phyloP scores from a whole-genome alignment of 2,113 vertebrate genomes.

The Gobio gobio region DNA sequence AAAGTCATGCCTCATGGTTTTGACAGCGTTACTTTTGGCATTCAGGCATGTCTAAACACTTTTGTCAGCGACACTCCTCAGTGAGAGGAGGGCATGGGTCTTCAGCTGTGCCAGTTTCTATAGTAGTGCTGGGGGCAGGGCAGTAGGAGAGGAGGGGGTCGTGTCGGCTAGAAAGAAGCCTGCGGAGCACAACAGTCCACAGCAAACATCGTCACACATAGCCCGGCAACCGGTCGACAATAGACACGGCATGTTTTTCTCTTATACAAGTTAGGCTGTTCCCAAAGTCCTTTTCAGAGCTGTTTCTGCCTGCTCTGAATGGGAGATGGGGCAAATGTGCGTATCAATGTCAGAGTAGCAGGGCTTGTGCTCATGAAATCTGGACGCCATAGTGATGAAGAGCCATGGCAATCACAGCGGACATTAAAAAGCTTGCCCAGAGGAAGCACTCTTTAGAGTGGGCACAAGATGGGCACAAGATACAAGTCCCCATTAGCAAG shows the following conservation, averaged over 20 bases:
- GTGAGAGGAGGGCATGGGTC: constrained; percentile 47
- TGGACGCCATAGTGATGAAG: constrained; percentile 55
- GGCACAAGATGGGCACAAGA: constrained; percentile 29
- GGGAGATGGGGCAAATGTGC: constrained; percentile 22
- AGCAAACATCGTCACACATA: constrained; percentile 47
- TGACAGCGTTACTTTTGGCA: constrained; percentile 42
- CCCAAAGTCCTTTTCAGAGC: constrained; percentile 14
- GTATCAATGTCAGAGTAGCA: constrained; percentile 52
- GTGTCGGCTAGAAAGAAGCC: constrained; percentile 2
- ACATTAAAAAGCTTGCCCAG: constrained; percentile 37
- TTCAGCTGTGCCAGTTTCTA: constrained; percentile 55
- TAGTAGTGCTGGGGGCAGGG: constrained; percentile 49
- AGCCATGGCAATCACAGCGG: constrained; percentile 24
- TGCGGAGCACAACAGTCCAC: constrained; percentile 28
- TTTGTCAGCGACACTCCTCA: constrained; percentile 47
- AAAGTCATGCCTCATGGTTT: constrained; percentile 5
- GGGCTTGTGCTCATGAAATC: constrained; percentile 35
- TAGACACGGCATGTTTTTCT: constrained; percentile 7
- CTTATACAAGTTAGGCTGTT: constrained; percentile 40
- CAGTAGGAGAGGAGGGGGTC: background rate
- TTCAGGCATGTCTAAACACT: constrained; percentile 25
- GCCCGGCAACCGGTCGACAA: constrained; percentile 39
- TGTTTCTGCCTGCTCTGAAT: constrained; percentile 27
- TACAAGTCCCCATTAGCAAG: constrained; percentile 23
- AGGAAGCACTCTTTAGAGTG: constrained; percentile 43